phyloP scores from a whole-genome alignment of 2,888 invertebrate genomes.

The Drosophila rellima region DNA sequence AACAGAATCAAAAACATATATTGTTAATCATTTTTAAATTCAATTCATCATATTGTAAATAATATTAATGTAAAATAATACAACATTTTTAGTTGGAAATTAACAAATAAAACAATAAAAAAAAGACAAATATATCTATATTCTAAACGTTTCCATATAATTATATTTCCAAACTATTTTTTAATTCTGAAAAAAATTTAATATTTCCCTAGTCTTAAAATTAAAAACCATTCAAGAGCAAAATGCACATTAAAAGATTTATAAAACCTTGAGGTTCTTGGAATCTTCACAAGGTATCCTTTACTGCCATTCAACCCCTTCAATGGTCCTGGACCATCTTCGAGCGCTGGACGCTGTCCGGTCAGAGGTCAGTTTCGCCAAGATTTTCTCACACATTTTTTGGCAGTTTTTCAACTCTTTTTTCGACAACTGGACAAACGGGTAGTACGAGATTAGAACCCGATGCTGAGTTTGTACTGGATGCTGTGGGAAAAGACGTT shows the following conservation, averaged over 20 bases:
- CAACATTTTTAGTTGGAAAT: no score
- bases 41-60: not conserved
- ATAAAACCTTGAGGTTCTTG: not conserved
- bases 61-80: no score
- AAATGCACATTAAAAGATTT: not conserved
- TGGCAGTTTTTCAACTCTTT: constrained; percentile 70
- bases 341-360: constrained; percentile 42
- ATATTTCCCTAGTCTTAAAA: no score
- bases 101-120: no score
- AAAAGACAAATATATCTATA: no score
- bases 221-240: not conserved
- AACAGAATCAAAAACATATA: not conserved
- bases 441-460: constrained; percentile 45
- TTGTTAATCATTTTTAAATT: not conserved
- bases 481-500: constrained; percentile 69
- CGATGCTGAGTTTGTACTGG: constrained; percentile 19
- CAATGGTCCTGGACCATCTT: constrained; percentile 24
- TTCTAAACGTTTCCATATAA: no score
- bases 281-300: constrained; percentile 50
- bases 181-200: no score
- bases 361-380: constrained; percentile 78
- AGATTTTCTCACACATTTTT: constrained; percentile 81
- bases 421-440: constrained; percentile 63
- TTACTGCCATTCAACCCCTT: constrained; percentile 62
- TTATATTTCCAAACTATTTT: no score